phyloP scores from a whole-genome alignment of 30 jellyfish, hydroid and myxozoan genomes.

The Aurelia sp. region DNA sequence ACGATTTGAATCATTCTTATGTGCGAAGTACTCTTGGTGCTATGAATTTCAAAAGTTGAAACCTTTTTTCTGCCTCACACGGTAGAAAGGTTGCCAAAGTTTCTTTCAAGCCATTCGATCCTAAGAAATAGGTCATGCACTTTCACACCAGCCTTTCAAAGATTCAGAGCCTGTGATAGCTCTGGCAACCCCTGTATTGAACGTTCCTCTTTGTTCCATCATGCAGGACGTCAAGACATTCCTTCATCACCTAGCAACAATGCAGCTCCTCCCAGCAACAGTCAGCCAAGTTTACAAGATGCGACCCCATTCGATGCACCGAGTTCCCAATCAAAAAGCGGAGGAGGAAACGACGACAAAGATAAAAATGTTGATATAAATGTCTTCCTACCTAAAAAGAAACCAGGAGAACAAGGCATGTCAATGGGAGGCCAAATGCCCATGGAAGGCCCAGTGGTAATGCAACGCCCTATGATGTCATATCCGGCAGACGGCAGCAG shows the following conservation, averaged over 20 bases:
- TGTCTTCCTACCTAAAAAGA: conserved; percentile 73
- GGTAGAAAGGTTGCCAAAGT: no score
- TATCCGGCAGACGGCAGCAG: conserved; percentile 43
- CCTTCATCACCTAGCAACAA: conserved; percentile 20
- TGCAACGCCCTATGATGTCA: conserved; percentile 25
- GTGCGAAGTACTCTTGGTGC: no score
- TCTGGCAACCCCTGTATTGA: no score
- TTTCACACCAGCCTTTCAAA: no score
- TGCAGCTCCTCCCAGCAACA: conserved; percentile 19
- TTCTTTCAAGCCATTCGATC: no score
- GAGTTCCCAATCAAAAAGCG: neutral
- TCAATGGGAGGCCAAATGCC: conserved; percentile 24
- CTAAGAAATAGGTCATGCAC: no score
- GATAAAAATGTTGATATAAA: conserved; percentile 74
- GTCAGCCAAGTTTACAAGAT: conserved; percentile 13
- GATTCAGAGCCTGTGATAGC: no score
- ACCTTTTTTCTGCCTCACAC: no score
- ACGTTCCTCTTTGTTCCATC: no score
- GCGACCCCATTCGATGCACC: conserved; percentile 48
- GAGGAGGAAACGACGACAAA: conserved; percentile 14
- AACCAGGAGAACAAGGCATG: conserved; percentile 1
- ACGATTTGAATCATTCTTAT: no score
- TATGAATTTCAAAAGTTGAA: no score
- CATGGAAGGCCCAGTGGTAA: conserved; percentile 1
- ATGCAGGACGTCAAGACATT: conserved; percentile 58